Evolutionary conservation across 2,888 invertebrate species (phyloP).

Genomic region (Cerastis leucographa): DNA sequence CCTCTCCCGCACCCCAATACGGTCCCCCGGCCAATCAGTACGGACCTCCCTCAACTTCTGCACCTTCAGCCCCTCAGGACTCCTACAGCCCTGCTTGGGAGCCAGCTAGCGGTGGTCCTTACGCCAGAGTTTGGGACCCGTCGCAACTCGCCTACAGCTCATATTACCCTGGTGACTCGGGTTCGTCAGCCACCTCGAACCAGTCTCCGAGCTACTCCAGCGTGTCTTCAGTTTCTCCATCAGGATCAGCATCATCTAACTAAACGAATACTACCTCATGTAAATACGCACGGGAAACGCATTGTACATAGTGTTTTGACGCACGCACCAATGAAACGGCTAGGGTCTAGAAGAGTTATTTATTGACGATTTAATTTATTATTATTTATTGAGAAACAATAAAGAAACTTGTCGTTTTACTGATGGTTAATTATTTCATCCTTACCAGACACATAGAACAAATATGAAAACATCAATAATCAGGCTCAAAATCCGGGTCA

Average conservation of each 20-base stretch:
- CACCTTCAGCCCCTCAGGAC: slow-evolving; percentile 92
- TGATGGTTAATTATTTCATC: slow-evolving; percentile 58
- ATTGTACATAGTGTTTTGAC: slow-evolving; percentile 78
- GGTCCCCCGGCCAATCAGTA: slow-evolving; percentile 92
- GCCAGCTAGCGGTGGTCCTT: slow-evolving; percentile 93
- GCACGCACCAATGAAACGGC: slow-evolving; percentile 83
- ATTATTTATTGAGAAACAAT: slow-evolving; percentile 87
- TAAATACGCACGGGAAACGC: slow-evolving; percentile 73
- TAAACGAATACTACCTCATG: slow-evolving; percentile 80
- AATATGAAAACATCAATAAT: neutral
- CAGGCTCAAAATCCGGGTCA: neutral
- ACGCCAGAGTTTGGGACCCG: slow-evolving; percentile 94
- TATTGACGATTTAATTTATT: slow-evolving; percentile 86
- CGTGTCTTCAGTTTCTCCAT: slow-evolving; percentile 86
- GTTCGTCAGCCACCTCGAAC: slow-evolving; percentile 90
- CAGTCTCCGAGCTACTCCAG: slow-evolving; percentile 88
- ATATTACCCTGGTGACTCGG: slow-evolving; percentile 92
- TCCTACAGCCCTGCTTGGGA: slow-evolving; percentile 94
- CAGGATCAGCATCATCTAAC: slow-evolving; percentile 80
- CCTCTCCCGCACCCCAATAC: slow-evolving; percentile 92
- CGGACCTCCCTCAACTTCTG: slow-evolving; percentile 89
- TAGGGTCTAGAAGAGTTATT: slow-evolving; percentile 86
- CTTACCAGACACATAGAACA: neutral
- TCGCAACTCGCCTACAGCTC: slow-evolving; percentile 93
- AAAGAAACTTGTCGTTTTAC: slow-evolving; percentile 83